Percentiles rank a stretch among this genome's conserved stretches.
phyloP scores from a whole-genome alignment of 2,113 vertebrate genomes.

The Centropus unirufus region DNA sequence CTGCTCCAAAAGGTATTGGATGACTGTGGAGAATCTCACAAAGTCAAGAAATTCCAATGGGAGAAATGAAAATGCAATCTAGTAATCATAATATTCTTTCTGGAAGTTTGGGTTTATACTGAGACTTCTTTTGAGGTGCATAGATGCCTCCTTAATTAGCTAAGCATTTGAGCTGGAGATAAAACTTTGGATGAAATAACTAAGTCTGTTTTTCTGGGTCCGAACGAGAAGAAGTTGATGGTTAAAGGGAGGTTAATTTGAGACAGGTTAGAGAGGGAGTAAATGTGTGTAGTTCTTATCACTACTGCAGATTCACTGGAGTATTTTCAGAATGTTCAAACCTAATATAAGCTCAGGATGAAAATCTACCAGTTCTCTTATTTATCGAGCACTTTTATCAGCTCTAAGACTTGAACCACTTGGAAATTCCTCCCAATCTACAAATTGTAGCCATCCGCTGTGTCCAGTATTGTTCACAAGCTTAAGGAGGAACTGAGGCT shows the following conservation, averaged over 20 bases:
- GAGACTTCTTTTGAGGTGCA: background rate
- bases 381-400: constrained; percentile 10
- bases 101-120: background rate
- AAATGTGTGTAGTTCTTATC: background rate
- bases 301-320: background rate
- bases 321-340: background rate
- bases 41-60: background rate
- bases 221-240: background rate
- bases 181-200: background rate
- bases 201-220: background rate
- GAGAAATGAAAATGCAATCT: background rate
- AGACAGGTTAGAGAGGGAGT: background rate
- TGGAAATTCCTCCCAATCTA: background rate
- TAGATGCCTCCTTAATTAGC: background rate
- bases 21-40: background rate
- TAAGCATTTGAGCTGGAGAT: background rate
- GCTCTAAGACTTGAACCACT: background rate
- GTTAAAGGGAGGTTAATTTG: background rate
- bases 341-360: background rate
- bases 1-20: background rate
- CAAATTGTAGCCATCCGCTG: background rate
- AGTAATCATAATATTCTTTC: background rate
- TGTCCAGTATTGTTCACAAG: background rate
- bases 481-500: background rate
- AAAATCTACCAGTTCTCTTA: constrained; percentile 11